Evolutionary conservation across 2,888 invertebrate species (phyloP).

Genomic region (Zelleria hepariella): DNA sequence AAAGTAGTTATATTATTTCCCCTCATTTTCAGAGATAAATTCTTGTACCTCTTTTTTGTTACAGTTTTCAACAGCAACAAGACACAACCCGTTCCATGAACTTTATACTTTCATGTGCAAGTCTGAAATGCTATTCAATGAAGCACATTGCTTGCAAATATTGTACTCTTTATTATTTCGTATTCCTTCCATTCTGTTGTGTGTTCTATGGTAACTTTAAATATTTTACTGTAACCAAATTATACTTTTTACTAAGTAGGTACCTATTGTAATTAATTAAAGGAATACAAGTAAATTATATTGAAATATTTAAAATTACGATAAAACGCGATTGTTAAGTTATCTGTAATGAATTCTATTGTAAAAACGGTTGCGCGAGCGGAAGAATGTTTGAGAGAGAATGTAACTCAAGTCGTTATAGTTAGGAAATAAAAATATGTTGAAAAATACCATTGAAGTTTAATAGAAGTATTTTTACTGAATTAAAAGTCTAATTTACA

Average conservation of each 20-base stretch:
- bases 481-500: too few species aligned
- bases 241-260: neutral
- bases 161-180: neutral
- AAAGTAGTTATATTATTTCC: neutral
- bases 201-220: conserved; percentile 3
- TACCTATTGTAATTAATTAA: neutral
- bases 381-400: conserved; percentile 25
- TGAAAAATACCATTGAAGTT: conserved; percentile 19
- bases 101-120: neutral
- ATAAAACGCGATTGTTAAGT: conserved; percentile 21
- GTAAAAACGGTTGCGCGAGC: conserved; percentile 34
- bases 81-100: neutral
- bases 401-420: conserved; percentile 42
- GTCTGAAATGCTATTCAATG: too few species aligned
- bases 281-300: neutral
- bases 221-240: conserved; percentile 12
- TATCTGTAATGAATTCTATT: conserved; percentile 32
- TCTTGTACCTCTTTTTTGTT: neutral
- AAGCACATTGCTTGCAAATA: neutral
- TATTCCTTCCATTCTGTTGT: neutral
- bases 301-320: neutral
- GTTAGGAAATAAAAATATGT: conserved; percentile 61
- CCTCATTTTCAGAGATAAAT: neutral
- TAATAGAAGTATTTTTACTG: neutral
- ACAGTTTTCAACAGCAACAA: neutral